These are phyloP conservation scores for Polia nebulosa DNA, from an alignment of 2,888 invertebrate species.

Conservation along the genomic window DNA sequence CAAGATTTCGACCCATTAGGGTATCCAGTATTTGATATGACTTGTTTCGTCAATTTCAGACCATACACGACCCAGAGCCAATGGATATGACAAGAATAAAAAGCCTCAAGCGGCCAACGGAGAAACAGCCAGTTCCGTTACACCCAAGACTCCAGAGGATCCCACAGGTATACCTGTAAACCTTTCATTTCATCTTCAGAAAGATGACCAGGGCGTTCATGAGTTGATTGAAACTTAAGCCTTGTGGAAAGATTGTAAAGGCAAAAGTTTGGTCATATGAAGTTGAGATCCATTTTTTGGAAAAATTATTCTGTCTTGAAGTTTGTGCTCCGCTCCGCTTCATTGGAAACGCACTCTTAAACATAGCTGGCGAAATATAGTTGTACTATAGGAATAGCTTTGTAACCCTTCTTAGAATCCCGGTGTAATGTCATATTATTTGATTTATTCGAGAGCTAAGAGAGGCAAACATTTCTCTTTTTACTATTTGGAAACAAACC, in stretches of 20 bases:
- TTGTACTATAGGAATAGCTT: not conserved
- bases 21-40: no score
- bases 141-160: conserved; percentile 79
- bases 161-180: conserved; percentile 73
- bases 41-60: conserved; percentile 73
- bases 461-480: not conserved
- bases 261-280: no score
- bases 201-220: not conserved
- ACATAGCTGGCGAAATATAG: no score
- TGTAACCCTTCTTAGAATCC: not conserved
- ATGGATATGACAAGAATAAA: conserved; percentile 84
- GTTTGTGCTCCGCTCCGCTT: not conserved
- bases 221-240: not conserved
- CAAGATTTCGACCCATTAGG: no score
- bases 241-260: not conserved
- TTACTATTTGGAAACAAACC: not conserved
- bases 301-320: no score
- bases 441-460: not conserved
- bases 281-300: no score
- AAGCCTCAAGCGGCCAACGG: conserved; percentile 77
- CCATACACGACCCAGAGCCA: conserved; percentile 82
- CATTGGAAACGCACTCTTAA: no score
- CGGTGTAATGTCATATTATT: no score
- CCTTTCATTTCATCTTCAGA: not conserved
- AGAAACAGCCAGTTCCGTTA: conserved; percentile 68